phyloP scores from a whole-genome alignment of 2,113 vertebrate genomes.

The Polyodon spathula region DNA sequence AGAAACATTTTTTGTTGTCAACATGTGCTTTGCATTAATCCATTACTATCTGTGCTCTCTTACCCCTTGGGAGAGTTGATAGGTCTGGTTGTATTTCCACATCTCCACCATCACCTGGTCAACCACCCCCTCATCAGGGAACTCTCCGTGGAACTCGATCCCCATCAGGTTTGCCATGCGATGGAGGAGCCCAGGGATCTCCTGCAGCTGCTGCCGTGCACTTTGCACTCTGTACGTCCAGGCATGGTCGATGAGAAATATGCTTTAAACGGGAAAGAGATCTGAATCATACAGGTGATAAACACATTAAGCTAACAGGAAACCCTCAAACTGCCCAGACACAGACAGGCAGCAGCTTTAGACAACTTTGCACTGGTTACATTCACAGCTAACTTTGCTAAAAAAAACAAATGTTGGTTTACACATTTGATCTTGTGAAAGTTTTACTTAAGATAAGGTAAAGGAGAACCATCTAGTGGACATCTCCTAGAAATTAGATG shows the following conservation, averaged over 20 bases:
- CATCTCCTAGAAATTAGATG: no score
- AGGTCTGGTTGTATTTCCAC: constrained; percentile 97
- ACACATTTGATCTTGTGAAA: no score
- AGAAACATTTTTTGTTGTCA: no score
- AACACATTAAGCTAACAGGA: background rate
- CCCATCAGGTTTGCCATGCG: constrained; percentile 84
- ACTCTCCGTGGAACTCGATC: constrained; percentile 72
- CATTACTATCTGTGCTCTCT: no score
- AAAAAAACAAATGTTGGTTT: no score
- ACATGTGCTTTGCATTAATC: no score
- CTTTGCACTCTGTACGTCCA: constrained; percentile 75
- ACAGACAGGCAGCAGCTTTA: no score
- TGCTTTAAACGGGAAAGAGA: constrained; percentile 42
- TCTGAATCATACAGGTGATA: background rate
- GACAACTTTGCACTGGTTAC: no score
- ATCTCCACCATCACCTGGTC: constrained; percentile 72
- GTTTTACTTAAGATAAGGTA: no score
- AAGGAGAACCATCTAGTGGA: no score
- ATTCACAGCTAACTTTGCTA: no score
- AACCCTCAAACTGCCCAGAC: no score
- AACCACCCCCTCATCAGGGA: constrained; percentile 56
- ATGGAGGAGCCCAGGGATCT: constrained; percentile 69
- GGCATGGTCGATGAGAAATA: constrained; percentile 87
- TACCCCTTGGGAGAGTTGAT: constrained; percentile 81
- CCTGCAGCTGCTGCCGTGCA: constrained; percentile 69